A percentile compares a stretch with the other conserved stretches of the same genome.
These are phyloP conservation scores for Isichthys henryi DNA, from an alignment of 2,113 vertebrate species.

Conservation along the genomic window DNA sequence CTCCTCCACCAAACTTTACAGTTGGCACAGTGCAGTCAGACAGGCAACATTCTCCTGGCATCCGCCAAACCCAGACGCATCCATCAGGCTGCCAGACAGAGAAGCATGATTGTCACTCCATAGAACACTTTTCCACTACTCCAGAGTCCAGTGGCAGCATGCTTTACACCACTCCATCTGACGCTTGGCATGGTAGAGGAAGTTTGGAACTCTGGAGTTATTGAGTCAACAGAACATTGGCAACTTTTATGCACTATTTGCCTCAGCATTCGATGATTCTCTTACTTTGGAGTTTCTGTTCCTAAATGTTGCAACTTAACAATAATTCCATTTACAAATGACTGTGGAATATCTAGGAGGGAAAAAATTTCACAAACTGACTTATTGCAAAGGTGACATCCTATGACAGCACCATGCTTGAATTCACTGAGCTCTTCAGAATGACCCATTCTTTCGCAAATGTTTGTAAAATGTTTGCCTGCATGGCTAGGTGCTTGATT, in stretches of 20 bases:
- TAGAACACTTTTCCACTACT: not conserved
- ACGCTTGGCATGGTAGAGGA: not conserved
- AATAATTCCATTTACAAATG: too few species aligned
- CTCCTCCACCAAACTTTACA: not conserved
- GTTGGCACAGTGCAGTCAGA: not conserved
- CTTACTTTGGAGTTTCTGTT: too few species aligned
- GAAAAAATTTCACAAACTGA: not conserved
- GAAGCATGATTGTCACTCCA: not conserved
- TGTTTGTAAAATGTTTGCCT: not conserved
- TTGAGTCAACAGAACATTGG: not conserved
- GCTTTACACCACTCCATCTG: not conserved
- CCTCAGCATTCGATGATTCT: not conserved
- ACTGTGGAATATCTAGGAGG: too few species aligned
- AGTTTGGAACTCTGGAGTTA: not conserved
- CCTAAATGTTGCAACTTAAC: too few species aligned
- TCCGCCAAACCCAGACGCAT: not conserved
- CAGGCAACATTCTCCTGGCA: not conserved
- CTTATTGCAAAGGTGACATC: not conserved
- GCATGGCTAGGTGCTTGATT: not conserved
- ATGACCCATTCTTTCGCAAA: not conserved
- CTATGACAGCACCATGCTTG: not conserved
- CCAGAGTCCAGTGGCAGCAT: not conserved
- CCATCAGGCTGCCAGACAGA: not conserved
- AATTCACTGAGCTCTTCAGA: not conserved
- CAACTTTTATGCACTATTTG: not conserved